A percentile compares a stretch with the other conserved stretches of the same genome.
Evolutionary conservation across 1,140 invertebrate species (phyloP).

Genomic region (Theocolax elegans): DNA sequence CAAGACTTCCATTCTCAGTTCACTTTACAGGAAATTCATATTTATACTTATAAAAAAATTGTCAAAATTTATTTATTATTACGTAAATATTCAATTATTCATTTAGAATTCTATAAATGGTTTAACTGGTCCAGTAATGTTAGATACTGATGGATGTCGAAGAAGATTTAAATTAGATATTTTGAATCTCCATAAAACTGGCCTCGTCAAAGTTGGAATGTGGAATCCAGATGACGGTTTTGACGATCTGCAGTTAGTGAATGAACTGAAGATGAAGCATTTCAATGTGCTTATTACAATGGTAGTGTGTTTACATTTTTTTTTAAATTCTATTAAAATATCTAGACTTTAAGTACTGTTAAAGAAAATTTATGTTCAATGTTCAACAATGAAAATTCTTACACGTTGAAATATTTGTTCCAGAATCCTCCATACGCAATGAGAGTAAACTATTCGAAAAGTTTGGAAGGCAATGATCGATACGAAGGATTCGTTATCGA

Average conservation of each 20-base stretch:
- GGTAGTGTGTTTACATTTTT: conserved; percentile 66
- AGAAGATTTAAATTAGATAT: conserved; percentile 83
- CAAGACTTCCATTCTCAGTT: too few species aligned
- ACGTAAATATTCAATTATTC: conserved; percentile 1
- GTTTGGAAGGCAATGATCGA: conserved; percentile 79
- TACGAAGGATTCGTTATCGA: conserved; percentile 85
- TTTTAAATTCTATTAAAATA: too few species aligned
- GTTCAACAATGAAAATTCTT: too few species aligned
- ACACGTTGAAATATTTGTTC: conserved; percentile 41
- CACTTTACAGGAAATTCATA: too few species aligned
- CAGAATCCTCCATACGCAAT: conserved; percentile 87
- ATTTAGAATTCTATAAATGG: conserved; percentile 64
- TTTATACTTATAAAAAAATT: too few species aligned
- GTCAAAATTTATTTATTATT: too few species aligned
- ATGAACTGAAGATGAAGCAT: conserved; percentile 79
- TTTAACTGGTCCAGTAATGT: conserved; percentile 82
- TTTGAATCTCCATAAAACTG: conserved; percentile 75
- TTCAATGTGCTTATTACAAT: conserved; percentile 85
- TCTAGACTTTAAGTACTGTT: too few species aligned
- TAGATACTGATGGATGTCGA: conserved; percentile 84
- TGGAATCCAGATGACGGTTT: conserved; percentile 72
- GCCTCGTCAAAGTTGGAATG: conserved; percentile 76
- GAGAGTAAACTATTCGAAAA: conserved; percentile 76
- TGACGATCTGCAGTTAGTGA: conserved; percentile 61
- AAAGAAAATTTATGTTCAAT: too few species aligned